phyloP scores from a whole-genome alignment of 2,797 vertebrate genomes.

The Triplophysa bombifrons region DNA sequence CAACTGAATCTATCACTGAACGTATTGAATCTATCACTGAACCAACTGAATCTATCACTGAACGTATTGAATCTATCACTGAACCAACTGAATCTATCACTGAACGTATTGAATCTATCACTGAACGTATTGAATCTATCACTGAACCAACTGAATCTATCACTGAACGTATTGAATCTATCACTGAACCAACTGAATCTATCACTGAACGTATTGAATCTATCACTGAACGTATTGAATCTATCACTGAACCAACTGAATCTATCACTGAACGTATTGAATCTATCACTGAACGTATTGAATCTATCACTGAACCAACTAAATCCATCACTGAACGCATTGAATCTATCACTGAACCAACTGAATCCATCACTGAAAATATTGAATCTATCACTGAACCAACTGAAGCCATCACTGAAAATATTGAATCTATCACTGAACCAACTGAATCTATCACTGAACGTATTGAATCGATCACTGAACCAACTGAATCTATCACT shows the following conservation, averaged over 20 bases:
- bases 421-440: too few species aligned
- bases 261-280: slow-evolving; percentile 50
- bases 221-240: background rate
- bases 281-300: slow-evolving; percentile 12
- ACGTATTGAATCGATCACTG: too few species aligned
- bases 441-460: too few species aligned
- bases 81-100: background rate
- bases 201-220: background rate
- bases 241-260: background rate
- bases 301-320: too few species aligned
- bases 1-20: slow-evolving; percentile 15
- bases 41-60: slow-evolving; percentile 22
- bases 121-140: background rate
- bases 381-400: too few species aligned
- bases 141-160: background rate
- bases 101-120: background rate
- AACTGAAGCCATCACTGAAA: too few species aligned
- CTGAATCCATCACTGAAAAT: too few species aligned
- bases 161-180: background rate
- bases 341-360: too few species aligned
- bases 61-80: slow-evolving; percentile 19
- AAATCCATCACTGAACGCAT: too few species aligned
- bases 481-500: too few species aligned
- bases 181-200: slow-evolving; percentile 8
- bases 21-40: background rate